Evolutionary conservation across 2,797 vertebrate genomes (phyloP).

Genomic region (Cichlasoma orientale): DNA sequence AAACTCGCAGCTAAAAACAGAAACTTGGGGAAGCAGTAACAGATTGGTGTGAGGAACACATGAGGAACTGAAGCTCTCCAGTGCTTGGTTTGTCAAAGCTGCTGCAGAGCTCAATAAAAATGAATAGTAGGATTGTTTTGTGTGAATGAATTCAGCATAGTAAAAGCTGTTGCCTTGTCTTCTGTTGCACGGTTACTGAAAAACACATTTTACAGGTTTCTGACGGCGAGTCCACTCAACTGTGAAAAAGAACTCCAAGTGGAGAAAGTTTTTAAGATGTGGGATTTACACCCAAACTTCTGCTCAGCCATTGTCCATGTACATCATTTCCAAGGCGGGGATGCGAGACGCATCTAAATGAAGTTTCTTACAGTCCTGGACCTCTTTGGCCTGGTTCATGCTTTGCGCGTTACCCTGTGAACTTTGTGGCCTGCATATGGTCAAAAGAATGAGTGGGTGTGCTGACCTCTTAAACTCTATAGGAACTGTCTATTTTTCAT

Average conservation of each 20-base stretch:
- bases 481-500: slow-evolving; percentile 21
- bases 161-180: slow-evolving; percentile 9
- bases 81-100: slow-evolving; percentile 32
- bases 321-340: slow-evolving; percentile 17
- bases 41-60: slow-evolving; percentile 40
- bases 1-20: slow-evolving; percentile 50
- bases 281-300: slow-evolving; percentile 24
- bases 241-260: neutral
- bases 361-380: slow-evolving; percentile 15
- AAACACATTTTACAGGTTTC: neutral
- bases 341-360: slow-evolving; percentile 15
- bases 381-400: slow-evolving; percentile 39
- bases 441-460: slow-evolving; percentile 45
- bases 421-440: slow-evolving; percentile 23
- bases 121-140: slow-evolving; percentile 36
- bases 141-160: neutral
- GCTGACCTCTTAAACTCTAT: slow-evolving; percentile 46
- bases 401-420: slow-evolving; percentile 33
- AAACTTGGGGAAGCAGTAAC: slow-evolving; percentile 34
- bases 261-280: slow-evolving; percentile 14
- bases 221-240: neutral
- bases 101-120: slow-evolving; percentile 11
- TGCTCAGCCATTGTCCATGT: neutral
- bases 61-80: slow-evolving; percentile 30
- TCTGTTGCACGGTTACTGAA: neutral